Conservation (phyloP, 2,888 invertebrate genomes). For the Thereva nobilitata region DNA sequence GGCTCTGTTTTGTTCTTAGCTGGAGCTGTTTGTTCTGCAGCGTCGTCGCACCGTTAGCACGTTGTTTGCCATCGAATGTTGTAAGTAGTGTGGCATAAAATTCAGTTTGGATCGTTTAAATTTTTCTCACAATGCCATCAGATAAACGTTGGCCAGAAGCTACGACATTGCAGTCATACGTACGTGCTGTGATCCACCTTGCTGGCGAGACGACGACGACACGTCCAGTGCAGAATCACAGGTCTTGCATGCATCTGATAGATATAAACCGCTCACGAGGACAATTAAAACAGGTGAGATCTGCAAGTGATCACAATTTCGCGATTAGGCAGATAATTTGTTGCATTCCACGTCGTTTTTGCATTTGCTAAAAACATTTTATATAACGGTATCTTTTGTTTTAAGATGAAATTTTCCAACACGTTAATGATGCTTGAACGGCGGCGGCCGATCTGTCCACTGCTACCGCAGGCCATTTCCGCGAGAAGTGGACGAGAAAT, state of each 20-base stretch:
- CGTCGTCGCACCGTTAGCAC: constrained; percentile 11
- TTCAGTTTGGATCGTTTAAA: constrained; percentile 34
- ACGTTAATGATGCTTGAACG: constrained; percentile 7
- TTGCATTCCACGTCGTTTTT: constrained; percentile 29
- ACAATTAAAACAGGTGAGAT: constrained; percentile 34
- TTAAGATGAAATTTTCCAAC: constrained; percentile 22
- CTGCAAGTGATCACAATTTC: constrained; percentile 32
- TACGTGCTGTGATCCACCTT: background rate
- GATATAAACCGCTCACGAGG: constrained; percentile 33
- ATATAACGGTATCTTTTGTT: constrained; percentile 30
- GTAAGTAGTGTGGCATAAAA: constrained; percentile 30
- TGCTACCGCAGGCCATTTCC: too few species aligned
- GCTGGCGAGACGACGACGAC: constrained; percentile 16
- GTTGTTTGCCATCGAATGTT: constrained; percentile 16
- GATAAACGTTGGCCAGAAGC: constrained; percentile 23
- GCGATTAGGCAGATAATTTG: constrained; percentile 33
- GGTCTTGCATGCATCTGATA: constrained; percentile 30
- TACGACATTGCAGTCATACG: constrained; percentile 20
- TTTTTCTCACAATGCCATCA: constrained; percentile 34
- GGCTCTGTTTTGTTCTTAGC: constrained; percentile 5
- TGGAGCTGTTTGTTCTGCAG: constrained; percentile 9
- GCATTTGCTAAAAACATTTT: constrained; percentile 15
- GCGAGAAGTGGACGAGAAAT: too few species aligned
- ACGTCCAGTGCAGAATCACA: constrained; percentile 1
- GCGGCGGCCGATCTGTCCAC: too few species aligned